A percentile compares a stretch with the other conserved stretches of the same genome.
These are phyloP conservation scores for Drosophila serrata DNA, from an alignment of 1,140 invertebrate species.

Conservation along the genomic window DNA sequence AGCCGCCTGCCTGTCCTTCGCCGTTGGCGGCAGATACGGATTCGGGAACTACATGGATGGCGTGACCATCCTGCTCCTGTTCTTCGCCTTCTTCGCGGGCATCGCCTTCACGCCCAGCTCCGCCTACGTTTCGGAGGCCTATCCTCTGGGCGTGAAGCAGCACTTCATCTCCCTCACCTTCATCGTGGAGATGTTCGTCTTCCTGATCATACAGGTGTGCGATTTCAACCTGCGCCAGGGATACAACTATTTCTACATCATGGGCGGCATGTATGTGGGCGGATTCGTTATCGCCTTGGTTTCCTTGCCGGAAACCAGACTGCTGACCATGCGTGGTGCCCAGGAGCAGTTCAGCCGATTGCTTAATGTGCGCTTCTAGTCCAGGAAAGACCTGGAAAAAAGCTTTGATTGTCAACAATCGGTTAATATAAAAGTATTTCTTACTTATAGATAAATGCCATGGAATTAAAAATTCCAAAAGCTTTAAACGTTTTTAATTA, in stretches of 20 bases:
- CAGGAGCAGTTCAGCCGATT: slow-evolving; percentile 56
- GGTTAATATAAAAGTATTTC: neutral
- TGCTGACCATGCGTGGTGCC: slow-evolving; percentile 56
- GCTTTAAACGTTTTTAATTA: neutral
- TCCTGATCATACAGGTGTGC: slow-evolving; percentile 34
- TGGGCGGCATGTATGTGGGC: slow-evolving; percentile 50
- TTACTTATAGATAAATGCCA: neutral
- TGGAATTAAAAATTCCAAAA: neutral
- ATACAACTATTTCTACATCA: slow-evolving; percentile 44
- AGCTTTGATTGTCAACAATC: neutral
- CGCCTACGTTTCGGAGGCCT: slow-evolving; percentile 56
- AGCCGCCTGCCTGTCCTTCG: slow-evolving; percentile 32
- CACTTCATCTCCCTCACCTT: slow-evolving; percentile 57
- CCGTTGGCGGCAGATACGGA: slow-evolving; percentile 23
- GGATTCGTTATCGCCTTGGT: slow-evolving; percentile 38
- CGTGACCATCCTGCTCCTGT: slow-evolving; percentile 1
- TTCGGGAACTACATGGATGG: neutral
- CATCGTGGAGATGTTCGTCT: slow-evolving; percentile 59
- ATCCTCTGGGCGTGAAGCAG: slow-evolving; percentile 63
- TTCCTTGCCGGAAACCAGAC: slow-evolving; percentile 66
- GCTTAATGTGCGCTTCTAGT: slow-evolving; percentile 25
- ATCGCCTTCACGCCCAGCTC: slow-evolving; percentile 51
- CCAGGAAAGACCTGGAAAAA: neutral
- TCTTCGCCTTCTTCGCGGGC: slow-evolving; percentile 52
- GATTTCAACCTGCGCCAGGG: neutral